Evolutionary conservation across 2,888 invertebrate genomes (phyloP).

Genomic region (Lobophora halterata): DNA sequence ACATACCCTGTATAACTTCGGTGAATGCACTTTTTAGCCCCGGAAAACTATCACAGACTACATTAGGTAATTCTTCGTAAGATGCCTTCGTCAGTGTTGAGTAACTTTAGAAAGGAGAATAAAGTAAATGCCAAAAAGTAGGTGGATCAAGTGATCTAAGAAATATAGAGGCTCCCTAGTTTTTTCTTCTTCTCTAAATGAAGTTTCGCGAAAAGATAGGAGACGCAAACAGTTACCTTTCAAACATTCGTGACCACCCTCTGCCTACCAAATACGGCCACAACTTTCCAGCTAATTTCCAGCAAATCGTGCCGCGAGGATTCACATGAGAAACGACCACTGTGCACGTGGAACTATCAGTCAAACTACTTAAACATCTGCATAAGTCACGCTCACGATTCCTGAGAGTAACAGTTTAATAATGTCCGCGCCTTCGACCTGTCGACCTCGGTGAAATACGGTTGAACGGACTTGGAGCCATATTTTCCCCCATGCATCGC

Average conservation of each 20-base stretch:
- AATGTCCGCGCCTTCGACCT: constrained; percentile 75
- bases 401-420: constrained; percentile 77
- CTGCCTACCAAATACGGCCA: constrained; percentile 43
- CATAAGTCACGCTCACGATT: constrained; percentile 79
- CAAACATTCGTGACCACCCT: constrained; percentile 14
- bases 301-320: constrained; percentile 67
- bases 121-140: no score
- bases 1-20: no score
- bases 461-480: constrained; percentile 74
- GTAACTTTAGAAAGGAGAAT: no score
- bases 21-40: constrained; percentile 7
- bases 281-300: constrained; percentile 68
- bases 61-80: constrained; percentile 13
- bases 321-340: constrained; percentile 74
- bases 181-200: no score
- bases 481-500: constrained; percentile 78
- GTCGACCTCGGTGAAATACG: constrained; percentile 75
- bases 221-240: no score
- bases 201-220: no score
- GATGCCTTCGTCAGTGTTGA: no score
- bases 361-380: constrained; percentile 78
- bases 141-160: no score
- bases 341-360: constrained; percentile 74
- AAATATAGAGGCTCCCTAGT: no score
- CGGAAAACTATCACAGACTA: constrained; percentile 10